phyloP scores from a whole-genome alignment of 2,888 invertebrate genomes.

The Hirtodrosophila cameraria region DNA sequence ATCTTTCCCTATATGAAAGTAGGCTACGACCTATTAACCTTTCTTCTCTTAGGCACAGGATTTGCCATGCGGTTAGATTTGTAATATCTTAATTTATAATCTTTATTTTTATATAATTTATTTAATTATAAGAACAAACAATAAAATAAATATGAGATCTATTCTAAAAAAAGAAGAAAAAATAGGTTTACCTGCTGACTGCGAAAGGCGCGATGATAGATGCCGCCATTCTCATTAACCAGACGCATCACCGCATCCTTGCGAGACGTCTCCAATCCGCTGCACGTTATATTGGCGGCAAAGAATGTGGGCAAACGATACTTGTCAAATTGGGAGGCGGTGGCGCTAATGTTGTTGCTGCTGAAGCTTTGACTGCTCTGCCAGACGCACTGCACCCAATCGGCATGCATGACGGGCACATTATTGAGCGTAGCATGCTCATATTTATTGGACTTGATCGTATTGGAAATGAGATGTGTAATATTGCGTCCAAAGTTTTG shows the following conservation, averaged over 20 bases:
- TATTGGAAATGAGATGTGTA: constrained; percentile 93
- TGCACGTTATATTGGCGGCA: constrained; percentile 91
- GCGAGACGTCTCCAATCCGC: constrained; percentile 85
- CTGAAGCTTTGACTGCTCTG: constrained; percentile 86
- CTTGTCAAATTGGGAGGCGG: constrained; percentile 88
- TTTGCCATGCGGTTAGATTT: too few species aligned
- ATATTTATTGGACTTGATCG: constrained; percentile 91
- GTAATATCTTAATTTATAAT: too few species aligned
- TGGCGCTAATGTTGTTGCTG: constrained; percentile 86
- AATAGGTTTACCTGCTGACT: too few species aligned
- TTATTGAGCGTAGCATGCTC: constrained; percentile 85
- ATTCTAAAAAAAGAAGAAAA: too few species aligned
- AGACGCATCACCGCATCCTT: constrained; percentile 86
- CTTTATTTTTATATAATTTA: too few species aligned
- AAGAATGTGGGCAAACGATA: constrained; percentile 89
- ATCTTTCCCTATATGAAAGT: too few species aligned
- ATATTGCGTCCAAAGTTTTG: constrained; percentile 87
- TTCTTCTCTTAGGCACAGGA: too few species aligned
- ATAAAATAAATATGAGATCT: too few species aligned
- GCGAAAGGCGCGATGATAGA: constrained; percentile 85
- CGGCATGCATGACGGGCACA: constrained; percentile 89
- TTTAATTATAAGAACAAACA: too few species aligned
- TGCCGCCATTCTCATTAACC: constrained; percentile 90
- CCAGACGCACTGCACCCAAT: constrained; percentile 94
- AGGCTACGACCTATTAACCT: too few species aligned